Evolutionary conservation across 2,113 vertebrate genomes (phyloP).

Genomic region (Scomber colias): DNA sequence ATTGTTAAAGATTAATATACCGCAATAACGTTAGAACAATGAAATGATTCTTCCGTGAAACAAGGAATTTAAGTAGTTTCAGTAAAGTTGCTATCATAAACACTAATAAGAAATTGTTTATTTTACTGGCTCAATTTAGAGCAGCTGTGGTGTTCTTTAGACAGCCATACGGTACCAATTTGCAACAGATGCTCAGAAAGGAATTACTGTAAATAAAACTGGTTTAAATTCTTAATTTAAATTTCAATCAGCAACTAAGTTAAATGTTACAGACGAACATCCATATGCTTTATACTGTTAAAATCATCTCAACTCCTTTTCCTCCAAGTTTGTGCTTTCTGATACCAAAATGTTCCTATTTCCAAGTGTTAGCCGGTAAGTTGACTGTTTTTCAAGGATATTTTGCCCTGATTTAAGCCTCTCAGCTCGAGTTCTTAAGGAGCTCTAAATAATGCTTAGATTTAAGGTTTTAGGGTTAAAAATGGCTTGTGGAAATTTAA

Average conservation of each 20-base stretch:
- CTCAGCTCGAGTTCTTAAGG: not conserved
- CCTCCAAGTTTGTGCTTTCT: not conserved
- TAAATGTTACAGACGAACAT: not conserved
- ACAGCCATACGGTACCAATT: constrained; percentile 10
- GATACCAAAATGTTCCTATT: not conserved
- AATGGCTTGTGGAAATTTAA: not conserved
- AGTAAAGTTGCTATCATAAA: not conserved
- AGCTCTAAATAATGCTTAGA: constrained; percentile 5
- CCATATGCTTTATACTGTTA: not conserved
- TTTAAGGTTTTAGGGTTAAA: constrained; percentile 13
- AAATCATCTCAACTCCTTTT: not conserved
- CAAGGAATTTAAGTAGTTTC: no score
- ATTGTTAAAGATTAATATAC: no score
- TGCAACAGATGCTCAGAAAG: constrained; percentile 30
- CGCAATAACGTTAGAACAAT: no score
- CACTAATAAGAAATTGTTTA: not conserved
- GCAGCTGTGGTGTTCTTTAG: constrained; percentile 14
- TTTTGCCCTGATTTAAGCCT: not conserved
- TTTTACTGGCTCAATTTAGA: constrained; percentile 16
- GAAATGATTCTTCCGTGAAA: no score
- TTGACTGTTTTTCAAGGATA: not conserved
- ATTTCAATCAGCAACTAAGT: not conserved
- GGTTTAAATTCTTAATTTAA: not conserved
- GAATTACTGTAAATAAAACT: not conserved
- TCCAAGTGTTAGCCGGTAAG: not conserved